Evolutionary conservation across 2,888 invertebrate genomes (phyloP).

Genomic region (Eugnorisma glareosa): DNA sequence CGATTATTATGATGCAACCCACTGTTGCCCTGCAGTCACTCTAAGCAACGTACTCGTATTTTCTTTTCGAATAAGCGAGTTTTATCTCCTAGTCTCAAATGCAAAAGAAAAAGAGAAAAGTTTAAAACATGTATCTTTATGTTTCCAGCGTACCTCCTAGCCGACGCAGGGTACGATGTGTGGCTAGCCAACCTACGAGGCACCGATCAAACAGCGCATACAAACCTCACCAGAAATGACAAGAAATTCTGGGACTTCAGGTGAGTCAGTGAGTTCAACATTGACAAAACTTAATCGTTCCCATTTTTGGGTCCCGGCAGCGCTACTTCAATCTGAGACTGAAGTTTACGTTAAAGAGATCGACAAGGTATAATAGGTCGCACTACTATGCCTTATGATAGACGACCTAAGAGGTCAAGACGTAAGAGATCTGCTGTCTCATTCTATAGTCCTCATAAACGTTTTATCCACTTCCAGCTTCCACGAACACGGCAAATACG

Average conservation of each 20-base stretch:
- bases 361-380: not conserved
- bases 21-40: not conserved
- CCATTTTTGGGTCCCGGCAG: not conserved
- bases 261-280: conserved; percentile 70
- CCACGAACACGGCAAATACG: conserved; percentile 91
- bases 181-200: conserved; percentile 91
- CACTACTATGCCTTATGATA: not conserved
- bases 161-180: conserved; percentile 91
- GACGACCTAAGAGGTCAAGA: not conserved
- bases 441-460: not conserved
- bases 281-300: not conserved
- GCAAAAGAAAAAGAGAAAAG: not conserved
- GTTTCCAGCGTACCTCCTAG: conserved; percentile 88
- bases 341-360: not conserved
- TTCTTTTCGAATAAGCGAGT: not conserved
- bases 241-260: conserved; percentile 90
- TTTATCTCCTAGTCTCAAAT: not conserved
- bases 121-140: not conserved
- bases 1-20: too few species aligned
- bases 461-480: conserved; percentile 80
- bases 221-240: conserved; percentile 80
- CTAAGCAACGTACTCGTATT: not conserved
- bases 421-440: not conserved
- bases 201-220: conserved; percentile 86
- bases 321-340: not conserved